phyloP scores from a whole-genome alignment of 2,797 vertebrate genomes.

The Melanotaenia boesemani region DNA sequence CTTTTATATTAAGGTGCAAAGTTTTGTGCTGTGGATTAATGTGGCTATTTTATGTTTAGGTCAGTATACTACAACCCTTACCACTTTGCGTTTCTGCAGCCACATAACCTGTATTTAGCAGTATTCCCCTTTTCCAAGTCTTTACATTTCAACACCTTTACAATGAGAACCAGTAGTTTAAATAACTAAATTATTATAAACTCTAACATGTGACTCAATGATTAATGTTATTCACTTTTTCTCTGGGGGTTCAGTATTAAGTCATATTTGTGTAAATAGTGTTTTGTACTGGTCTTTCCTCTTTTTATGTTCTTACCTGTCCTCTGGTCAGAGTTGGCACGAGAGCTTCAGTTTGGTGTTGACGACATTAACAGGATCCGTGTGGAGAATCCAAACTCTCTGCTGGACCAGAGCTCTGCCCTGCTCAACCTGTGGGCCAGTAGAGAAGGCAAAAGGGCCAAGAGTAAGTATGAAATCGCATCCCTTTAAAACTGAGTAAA shows the following conservation, averaged over 20 bases:
- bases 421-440: constrained; percentile 92
- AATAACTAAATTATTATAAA: not conserved
- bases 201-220: too few species aligned
- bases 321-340: constrained; percentile 84
- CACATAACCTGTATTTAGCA: too few species aligned
- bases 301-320: not conserved
- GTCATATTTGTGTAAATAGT: too few species aligned
- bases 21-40: not conserved
- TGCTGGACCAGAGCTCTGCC: constrained; percentile 93
- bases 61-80: not conserved
- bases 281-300: too few species aligned
- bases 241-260: too few species aligned
- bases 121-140: too few species aligned
- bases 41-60: not conserved
- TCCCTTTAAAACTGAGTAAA: not conserved
- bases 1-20: not conserved
- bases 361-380: constrained; percentile 98
- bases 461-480: constrained; percentile 85
- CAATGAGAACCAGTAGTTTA: too few species aligned
- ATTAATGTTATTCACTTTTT: not conserved
- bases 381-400: constrained; percentile 96
- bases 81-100: not conserved
- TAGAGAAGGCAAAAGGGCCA: constrained; percentile 89
- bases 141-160: not conserved
- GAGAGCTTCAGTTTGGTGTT: constrained; percentile 94